Evolutionary conservation across 2,888 invertebrate genomes (phyloP).

Genomic region (Tachina lurida): DNA sequence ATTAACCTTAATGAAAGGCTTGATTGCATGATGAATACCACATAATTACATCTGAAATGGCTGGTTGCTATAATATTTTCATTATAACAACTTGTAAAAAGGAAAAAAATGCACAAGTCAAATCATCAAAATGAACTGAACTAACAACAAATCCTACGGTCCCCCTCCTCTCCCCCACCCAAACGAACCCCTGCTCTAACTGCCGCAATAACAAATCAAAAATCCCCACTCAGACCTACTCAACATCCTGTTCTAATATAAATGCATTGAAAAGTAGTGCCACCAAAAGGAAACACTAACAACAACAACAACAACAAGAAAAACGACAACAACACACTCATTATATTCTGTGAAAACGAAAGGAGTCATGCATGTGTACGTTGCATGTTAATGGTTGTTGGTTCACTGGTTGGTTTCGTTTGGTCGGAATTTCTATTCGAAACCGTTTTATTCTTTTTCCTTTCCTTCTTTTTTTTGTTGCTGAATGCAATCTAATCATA

Average conservation of each 20-base stretch:
- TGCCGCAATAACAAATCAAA: conserved; percentile 33
- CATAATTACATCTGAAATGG: conserved; percentile 58
- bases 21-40: conserved; percentile 55
- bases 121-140: conserved; percentile 29
- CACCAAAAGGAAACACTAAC: neutral
- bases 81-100: conserved; percentile 29
- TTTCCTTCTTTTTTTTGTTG: conserved; percentile 1
- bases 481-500: conserved; percentile 70
- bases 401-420: conserved; percentile 23
- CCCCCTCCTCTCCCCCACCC: too few species aligned
- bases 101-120: neutral
- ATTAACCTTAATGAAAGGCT: conserved; percentile 16
- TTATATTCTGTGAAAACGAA: conserved; percentile 31
- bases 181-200: neutral
- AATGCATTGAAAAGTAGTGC: neutral
- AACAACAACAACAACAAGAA: neutral
- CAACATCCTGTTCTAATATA: neutral
- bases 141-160: neutral
- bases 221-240: conserved; percentile 23
- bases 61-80: conserved; percentile 54
- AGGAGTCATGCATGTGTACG: conserved; percentile 34
- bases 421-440: conserved; percentile 42
- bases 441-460: conserved; percentile 21
- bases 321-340: neutral
- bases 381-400: conserved; percentile 26